Percentiles rank a stretch among this genome's conserved stretches.
These are phyloP conservation scores for Psittacula derbiana DNA, from an alignment of 2,797 vertebrate species.

Conservation along the genomic window DNA sequence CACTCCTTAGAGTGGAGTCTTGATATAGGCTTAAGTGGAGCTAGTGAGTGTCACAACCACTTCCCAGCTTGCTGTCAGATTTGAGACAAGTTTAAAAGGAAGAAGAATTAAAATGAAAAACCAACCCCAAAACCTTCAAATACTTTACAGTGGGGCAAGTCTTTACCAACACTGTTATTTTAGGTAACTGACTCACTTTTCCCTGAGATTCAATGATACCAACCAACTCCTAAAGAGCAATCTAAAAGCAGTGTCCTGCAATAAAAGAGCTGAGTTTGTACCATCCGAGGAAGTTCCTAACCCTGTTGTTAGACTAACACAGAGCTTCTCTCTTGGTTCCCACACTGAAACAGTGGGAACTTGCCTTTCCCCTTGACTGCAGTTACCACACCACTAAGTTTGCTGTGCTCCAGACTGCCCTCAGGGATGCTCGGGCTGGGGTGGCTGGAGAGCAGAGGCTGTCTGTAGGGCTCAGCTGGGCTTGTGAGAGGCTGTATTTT, in stretches of 20 bases:
- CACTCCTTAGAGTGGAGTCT: neutral
- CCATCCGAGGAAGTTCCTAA: neutral
- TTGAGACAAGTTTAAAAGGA: neutral
- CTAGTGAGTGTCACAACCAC: neutral
- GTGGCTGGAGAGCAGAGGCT: neutral
- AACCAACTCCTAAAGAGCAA: slow-evolving; percentile 3
- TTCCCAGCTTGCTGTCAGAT: slow-evolving; percentile 4
- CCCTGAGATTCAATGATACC: neutral
- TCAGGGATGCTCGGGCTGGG: neutral
- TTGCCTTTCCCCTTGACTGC: neutral
- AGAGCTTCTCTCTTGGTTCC: neutral
- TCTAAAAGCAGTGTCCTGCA: neutral
- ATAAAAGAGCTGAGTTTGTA: neutral
- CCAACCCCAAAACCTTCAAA: neutral
- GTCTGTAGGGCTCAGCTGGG: neutral
- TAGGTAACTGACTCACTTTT: neutral
- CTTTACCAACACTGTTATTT: neutral
- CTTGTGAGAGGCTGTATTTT: neutral
- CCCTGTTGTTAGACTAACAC: neutral
- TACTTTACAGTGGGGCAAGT: neutral
- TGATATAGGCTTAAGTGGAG: neutral
- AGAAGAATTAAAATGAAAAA: neutral
- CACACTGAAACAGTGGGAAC: neutral
- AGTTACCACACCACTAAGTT: neutral
- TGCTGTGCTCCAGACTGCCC: neutral